Conservation (phyloP, 2,888 invertebrate species). For the Drosophila barbarae region DNA sequence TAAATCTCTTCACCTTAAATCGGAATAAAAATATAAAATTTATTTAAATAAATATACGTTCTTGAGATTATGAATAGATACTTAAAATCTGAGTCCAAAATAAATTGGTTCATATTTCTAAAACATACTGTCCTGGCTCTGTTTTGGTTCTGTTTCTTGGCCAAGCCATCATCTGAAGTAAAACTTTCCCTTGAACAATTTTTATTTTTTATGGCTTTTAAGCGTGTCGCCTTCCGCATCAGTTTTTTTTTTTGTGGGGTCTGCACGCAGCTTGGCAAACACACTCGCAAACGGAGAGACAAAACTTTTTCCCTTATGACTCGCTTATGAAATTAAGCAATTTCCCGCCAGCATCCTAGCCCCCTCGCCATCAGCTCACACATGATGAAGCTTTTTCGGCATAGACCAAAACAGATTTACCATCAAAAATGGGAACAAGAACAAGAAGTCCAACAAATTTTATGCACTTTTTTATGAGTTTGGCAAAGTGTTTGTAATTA, state of each 20-base stretch:
- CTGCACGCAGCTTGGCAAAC: slow-evolving; percentile 52
- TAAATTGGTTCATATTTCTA: background rate
- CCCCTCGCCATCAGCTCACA: slow-evolving; percentile 18
- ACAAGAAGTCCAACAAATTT: slow-evolving; percentile 48
- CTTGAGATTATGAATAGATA: background rate
- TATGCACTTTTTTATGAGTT: slow-evolving; percentile 68
- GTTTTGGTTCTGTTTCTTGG: slow-evolving; percentile 19
- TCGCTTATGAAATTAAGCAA: slow-evolving; percentile 72
- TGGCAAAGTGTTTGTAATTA: slow-evolving; percentile 63
- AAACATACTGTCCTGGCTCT: slow-evolving; percentile 6
- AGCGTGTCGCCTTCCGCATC: slow-evolving; percentile 54
- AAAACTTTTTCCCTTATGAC: slow-evolving; percentile 68
- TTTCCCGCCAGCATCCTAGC: slow-evolving; percentile 33
- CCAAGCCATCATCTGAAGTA: slow-evolving; percentile 19
- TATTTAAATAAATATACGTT: too few species aligned
- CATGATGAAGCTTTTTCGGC: slow-evolving; percentile 55
- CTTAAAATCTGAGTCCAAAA: background rate
- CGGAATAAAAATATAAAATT: background rate
- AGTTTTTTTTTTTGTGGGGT: slow-evolving; percentile 14
- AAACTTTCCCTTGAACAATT: slow-evolving; percentile 54
- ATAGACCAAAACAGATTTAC: slow-evolving; percentile 60
- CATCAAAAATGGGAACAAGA: slow-evolving; percentile 38
- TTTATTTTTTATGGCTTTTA: slow-evolving; percentile 67
- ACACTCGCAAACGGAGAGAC: slow-evolving; percentile 19
- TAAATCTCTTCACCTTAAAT: background rate